A percentile compares a stretch with the other conserved stretches of the same genome.
Conservation (phyloP, 2,113 vertebrate species). For the Vulpes lagopus region DNA sequence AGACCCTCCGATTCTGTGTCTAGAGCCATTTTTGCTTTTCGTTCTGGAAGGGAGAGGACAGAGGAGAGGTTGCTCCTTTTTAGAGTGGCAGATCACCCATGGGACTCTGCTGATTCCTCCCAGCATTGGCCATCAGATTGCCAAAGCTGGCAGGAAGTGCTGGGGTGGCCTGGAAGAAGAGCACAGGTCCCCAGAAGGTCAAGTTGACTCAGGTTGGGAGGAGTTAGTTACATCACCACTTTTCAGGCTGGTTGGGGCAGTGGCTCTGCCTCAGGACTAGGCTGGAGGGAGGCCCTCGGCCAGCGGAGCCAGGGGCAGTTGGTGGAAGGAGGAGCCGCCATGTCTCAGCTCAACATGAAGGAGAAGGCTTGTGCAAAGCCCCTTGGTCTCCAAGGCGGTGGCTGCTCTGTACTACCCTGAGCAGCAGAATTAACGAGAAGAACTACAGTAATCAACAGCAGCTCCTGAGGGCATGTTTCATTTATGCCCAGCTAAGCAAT, state of each 20-base stretch:
- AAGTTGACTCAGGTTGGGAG: neutral
- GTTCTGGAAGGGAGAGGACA: neutral
- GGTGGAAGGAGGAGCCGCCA: neutral
- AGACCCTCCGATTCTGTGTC: neutral
- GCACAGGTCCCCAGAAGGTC: neutral
- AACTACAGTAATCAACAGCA: neutral
- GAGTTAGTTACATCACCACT: neutral
- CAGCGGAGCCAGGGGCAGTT: neutral
- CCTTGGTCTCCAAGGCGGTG: neutral
- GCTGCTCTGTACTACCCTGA: neutral
- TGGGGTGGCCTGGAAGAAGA: too few relatives aligned
- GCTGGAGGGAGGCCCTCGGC: too few relatives aligned
- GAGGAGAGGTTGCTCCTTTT: neutral
- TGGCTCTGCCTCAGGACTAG: neutral
- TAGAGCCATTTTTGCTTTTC: neutral
- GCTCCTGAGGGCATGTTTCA: fast-evolving
- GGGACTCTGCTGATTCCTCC: neutral
- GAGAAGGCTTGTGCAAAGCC: neutral
- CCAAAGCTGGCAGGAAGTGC: neutral
- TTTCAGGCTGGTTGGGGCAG: too few relatives aligned
- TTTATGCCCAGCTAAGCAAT: neutral
- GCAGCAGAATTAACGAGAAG: too few relatives aligned
- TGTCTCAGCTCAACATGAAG: neutral
- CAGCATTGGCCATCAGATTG: neutral
- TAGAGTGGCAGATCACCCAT: neutral